phyloP scores from a whole-genome alignment of 2,113 vertebrate genomes.

The Xiphophorus maculatus region DNA sequence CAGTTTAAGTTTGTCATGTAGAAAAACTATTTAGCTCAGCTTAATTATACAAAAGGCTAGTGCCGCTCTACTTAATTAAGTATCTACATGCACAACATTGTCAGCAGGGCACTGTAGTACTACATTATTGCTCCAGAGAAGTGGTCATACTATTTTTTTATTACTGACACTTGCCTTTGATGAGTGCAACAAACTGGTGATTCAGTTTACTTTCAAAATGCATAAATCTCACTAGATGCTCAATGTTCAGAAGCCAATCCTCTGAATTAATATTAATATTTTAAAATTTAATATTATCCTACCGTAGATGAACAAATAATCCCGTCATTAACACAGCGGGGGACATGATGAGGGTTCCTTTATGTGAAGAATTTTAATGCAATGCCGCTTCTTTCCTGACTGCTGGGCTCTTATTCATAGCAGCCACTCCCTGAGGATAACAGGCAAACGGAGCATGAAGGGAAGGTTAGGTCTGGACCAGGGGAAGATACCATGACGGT shows the following conservation, averaged over 20 bases:
- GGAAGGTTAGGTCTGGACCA: slow-evolving; percentile 70
- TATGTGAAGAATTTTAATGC: slow-evolving; percentile 47
- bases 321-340: slow-evolving; percentile 35
- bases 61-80: too few relatives aligned
- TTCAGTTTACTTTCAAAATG: neutral
- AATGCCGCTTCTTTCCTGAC: slow-evolving; percentile 34
- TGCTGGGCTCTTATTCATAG: slow-evolving; percentile 66
- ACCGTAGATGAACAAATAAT: slow-evolving; percentile 30
- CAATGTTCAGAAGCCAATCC: neutral
- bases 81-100: too few relatives aligned
- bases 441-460: slow-evolving; percentile 81
- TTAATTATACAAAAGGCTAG: too few relatives aligned
- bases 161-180: neutral
- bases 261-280: neutral
- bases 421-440: slow-evolving; percentile 65
- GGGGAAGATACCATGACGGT: slow-evolving; percentile 80
- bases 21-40: too few relatives aligned
- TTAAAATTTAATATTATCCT: slow-evolving; percentile 2
- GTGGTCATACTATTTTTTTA: too few relatives aligned
- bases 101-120: too few relatives aligned
- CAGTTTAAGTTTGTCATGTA: too few relatives aligned
- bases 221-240: neutral
- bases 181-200: neutral
- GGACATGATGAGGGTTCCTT: slow-evolving; percentile 15
- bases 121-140: neutral